Evolutionary conservation across 2,797 vertebrate species (phyloP).

Genomic region (Hippocampus kuda): DNA sequence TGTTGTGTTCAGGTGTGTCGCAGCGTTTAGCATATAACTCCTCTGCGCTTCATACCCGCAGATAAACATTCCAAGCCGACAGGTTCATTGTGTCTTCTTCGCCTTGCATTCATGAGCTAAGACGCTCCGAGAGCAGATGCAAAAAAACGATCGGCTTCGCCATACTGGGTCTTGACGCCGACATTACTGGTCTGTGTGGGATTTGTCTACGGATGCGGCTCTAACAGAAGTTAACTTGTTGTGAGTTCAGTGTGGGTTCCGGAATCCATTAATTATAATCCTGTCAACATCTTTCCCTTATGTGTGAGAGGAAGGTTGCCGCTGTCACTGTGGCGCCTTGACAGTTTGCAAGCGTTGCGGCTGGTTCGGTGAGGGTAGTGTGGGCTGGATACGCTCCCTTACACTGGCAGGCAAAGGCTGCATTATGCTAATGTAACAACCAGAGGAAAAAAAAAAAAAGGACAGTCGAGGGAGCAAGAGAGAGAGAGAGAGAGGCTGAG

Average conservation of each 20-base stretch:
- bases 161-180: slow-evolving; percentile 21
- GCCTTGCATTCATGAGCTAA: slow-evolving; percentile 21
- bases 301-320: slow-evolving; percentile 30
- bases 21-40: slow-evolving; percentile 1
- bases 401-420: slow-evolving; percentile 51
- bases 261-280: slow-evolving; percentile 60
- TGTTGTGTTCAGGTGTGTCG: neutral
- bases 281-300: slow-evolving; percentile 42
- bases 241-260: slow-evolving; percentile 43
- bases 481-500: slow-evolving; percentile 6
- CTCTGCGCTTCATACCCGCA: slow-evolving; percentile 25
- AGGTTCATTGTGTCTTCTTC: slow-evolving; percentile 8
- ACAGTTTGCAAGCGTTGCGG: slow-evolving; percentile 35
- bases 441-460: slow-evolving; percentile 31
- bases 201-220: slow-evolving; percentile 45
- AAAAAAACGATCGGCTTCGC: slow-evolving; percentile 29
- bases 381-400: slow-evolving; percentile 53
- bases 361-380: slow-evolving; percentile 40
- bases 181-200: slow-evolving; percentile 42
- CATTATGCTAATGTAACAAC: slow-evolving; percentile 62
- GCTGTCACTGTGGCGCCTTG: slow-evolving; percentile 16
- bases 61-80: slow-evolving; percentile 34
- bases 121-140: slow-evolving; percentile 26
- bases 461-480: neutral
- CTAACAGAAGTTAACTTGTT: slow-evolving; percentile 53